A percentile compares a stretch with the other conserved stretches of the same genome.
Conservation (phyloP, 2,797 vertebrate genomes). For the Brotula barbata region DNA sequence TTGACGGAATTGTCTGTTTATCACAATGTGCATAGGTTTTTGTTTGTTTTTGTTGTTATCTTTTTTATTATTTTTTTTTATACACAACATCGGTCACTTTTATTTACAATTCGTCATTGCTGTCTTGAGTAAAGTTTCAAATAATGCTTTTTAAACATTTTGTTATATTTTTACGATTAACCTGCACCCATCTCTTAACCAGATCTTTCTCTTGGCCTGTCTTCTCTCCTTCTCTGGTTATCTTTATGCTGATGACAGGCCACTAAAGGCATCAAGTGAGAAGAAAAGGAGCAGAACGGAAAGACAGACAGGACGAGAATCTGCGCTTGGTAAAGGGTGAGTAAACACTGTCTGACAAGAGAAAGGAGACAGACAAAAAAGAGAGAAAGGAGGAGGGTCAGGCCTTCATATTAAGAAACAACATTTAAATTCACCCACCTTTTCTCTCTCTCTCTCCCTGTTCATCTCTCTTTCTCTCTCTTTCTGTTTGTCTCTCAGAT, state of each 20-base stretch:
- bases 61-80: background rate
- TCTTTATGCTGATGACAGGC: conserved; percentile 20
- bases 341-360: conserved; percentile 52
- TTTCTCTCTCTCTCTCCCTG: background rate
- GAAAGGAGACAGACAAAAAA: conserved; percentile 25
- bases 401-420: conserved; percentile 9
- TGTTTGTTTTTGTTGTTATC: too few species aligned
- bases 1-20: background rate
- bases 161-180: too few species aligned
- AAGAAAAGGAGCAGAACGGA: conserved; percentile 59
- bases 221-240: conserved; percentile 32
- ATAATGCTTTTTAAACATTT: too few species aligned
- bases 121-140: too few species aligned
- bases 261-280: conserved; percentile 49
- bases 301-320: conserved; percentile 47
- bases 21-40: background rate
- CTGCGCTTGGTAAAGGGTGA: conserved; percentile 38
- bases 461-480: background rate
- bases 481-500: too few species aligned
- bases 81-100: background rate
- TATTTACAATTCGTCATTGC: too few species aligned
- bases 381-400: background rate
- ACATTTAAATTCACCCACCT: background rate
- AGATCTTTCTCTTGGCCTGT: conserved; percentile 26
- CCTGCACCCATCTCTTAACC: background rate